Base-by-base conservation (phyloP, 2,113 vertebrate species). In the Galbula dea region DNA sequence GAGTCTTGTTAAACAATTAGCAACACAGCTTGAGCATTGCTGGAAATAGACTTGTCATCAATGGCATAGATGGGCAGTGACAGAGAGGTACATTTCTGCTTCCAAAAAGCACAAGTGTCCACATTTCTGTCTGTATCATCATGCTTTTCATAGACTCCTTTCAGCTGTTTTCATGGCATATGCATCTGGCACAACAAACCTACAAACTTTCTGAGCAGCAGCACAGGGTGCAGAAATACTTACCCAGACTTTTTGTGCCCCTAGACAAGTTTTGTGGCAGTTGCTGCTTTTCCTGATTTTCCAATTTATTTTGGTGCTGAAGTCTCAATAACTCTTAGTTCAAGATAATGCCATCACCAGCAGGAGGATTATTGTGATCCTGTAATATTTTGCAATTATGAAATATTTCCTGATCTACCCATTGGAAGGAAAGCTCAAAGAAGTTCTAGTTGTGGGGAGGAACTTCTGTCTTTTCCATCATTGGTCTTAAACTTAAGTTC, bases 261-360 rank as follows among this genome's bases (percentile, higher is more conserved):
- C 2, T 30, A 13, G 9, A 11, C 0, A 0, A 54, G 34, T 13
- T 54, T 27, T 52, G 13, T 36, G 37, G 30, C 43, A 7, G 4
- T 18, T 61, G 11, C 11, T 77, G 21, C 9, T 77, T 52, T 71
- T 68, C 27, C 45, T 54, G 37, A 77, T n/a, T 48, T 41, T 54
- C 3, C 4, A 48, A 13, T 34, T 75, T 78, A 8, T 75, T 71
- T 29, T 14, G 34, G 4, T 15, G 11, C 6, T 82, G 48, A 72
- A 67, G 10, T 17, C 32, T 41, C 4, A 24, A 9, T 68, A 21
- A 39, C 10, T 45, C 21, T 55, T 66, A 23, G 15, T 24, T 49
- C 15, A 61, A 57, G 24, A 1, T 45, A n/a, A 63, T 5, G 6
- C 87, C 51, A 52, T 55, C 11, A 43, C 6, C 13, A 48, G 14